Conservation (phyloP, 2,888 invertebrate species). For the Stictocephala bisonia region DNA sequence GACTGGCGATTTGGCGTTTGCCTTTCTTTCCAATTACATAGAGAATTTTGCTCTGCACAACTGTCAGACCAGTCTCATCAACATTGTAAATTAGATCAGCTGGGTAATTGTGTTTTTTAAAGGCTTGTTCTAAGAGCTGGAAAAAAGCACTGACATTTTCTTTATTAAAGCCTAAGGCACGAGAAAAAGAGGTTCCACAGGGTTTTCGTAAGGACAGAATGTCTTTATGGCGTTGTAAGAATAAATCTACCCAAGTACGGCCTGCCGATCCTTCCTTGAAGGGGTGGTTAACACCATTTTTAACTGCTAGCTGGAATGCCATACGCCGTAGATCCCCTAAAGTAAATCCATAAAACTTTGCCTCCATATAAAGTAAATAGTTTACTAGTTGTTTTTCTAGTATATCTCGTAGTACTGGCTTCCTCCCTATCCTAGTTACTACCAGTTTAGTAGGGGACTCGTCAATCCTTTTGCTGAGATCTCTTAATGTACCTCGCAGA, state of each 20-base stretch:
- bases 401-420: not conserved
- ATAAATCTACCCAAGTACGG: slow-evolving; percentile 47
- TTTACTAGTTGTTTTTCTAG: slow-evolving; percentile 44
- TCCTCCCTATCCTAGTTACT: slow-evolving; percentile 15
- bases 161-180: slow-evolving; percentile 47
- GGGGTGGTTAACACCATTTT: too few relatives aligned
- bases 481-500: not conserved
- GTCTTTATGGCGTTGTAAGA: slow-evolving; percentile 47
- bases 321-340: slow-evolving; percentile 37
- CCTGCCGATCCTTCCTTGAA: slow-evolving; percentile 25
- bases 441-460: not conserved
- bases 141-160: slow-evolving; percentile 14
- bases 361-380: slow-evolving; percentile 46
- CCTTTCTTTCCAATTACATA: too few relatives aligned
- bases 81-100: slow-evolving; percentile 60
- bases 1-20: too few relatives aligned
- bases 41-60: slow-evolving; percentile 60
- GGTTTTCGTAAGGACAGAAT: slow-evolving; percentile 47
- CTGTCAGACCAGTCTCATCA: slow-evolving; percentile 61
- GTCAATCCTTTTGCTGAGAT: not conserved
- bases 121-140: slow-evolving; percentile 14
- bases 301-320: slow-evolving; percentile 45
- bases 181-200: slow-evolving; percentile 40
- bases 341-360: slow-evolving; percentile 44
- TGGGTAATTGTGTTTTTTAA: slow-evolving; percentile 55